These are phyloP conservation scores for Bemisia tabaci DNA, from an alignment of 1,140 invertebrate species.

Conservation along the genomic window DNA sequence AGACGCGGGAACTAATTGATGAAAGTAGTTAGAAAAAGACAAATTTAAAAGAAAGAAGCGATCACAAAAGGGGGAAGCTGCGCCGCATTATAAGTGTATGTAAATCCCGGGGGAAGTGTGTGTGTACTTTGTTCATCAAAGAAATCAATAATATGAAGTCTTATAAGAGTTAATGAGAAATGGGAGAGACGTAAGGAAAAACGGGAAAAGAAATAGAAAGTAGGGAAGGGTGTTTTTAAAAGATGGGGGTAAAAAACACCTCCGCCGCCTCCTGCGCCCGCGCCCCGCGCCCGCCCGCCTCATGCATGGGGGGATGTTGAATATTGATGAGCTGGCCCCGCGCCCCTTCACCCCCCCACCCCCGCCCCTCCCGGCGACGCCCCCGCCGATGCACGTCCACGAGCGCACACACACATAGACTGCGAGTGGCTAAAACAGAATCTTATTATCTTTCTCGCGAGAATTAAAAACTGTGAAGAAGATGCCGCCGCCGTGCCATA, in stretches of 20 bases:
- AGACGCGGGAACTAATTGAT: not conserved
- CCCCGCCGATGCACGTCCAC: not conserved
- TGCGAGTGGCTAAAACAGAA: not conserved
- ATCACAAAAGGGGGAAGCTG: not conserved
- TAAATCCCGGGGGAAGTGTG: not conserved
- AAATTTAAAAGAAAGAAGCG: not conserved
- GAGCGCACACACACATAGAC: not conserved
- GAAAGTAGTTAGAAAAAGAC: not conserved
- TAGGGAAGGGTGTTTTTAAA: not conserved
- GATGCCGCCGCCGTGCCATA: not conserved
- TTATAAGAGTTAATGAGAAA: not conserved
- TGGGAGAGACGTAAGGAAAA: not conserved
- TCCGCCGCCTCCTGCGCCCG: not conserved
- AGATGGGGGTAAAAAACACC: not conserved
- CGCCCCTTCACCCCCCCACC: not conserved
- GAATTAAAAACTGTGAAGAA: not conserved
- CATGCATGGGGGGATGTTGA: not conserved
- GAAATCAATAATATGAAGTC: not conserved
- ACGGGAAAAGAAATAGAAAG: not conserved
- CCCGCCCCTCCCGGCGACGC: not conserved
- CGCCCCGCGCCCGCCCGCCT: too few relatives aligned
- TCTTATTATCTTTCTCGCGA: not conserved
- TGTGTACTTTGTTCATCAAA: not conserved
- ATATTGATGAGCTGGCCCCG: not conserved
- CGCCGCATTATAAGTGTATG: not conserved